Evolutionary conservation across 37 sponge, comb jelly and placozoan genomes (phyloP), one percentile per base, ranked within the genome.

Genomic region (Halichondria panicea): DNA sequence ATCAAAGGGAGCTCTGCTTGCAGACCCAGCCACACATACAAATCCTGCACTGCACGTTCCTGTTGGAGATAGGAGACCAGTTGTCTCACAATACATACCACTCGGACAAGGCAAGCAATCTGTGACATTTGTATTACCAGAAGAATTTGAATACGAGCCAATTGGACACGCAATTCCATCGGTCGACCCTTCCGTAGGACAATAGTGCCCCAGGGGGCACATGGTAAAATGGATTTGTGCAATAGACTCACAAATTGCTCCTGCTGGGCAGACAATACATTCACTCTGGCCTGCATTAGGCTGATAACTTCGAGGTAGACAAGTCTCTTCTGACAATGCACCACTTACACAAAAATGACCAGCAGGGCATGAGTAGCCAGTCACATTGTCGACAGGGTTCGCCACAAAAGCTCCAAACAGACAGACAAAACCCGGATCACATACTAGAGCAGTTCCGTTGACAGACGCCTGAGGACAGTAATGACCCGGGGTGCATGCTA

Each of bases 21-120:
- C 22, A 9, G 9, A 13, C 9, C 41, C 66, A n/a, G 40, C 41
- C 30, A 13, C 22, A 65, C 38, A 38, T 9, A n/a, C n/a, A 35
- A n/a, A 58, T 21, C 60, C 60, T 58, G 12, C 60, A 11, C 7
- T 6, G 27, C 60, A 58, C 24, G 19, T 6, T 11, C 60, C 60
- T 7, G 7, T n/a, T 11, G 60, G 60, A 58, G 6, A 8, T 24
- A 12, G 7, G 24, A 58, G 25, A 22, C 60, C 60, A n/a, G 15
- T 7, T n/a, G 25, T 21, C 25, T 58, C 60, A 58, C 60, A 58
- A 21, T 58, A 58, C 60, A 58, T 58, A 7, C 60, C 66, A 65
- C 40, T 40, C 4, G 66, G 38, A 65, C 66, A 65, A 9, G 66
- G 22, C 36, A 65, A 35, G 35, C 66, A 65, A 22, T 65, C 66